phyloP scores from a whole-genome alignment of 2,797 vertebrate genomes.

The Orientallactaga sibirica region DNA sequence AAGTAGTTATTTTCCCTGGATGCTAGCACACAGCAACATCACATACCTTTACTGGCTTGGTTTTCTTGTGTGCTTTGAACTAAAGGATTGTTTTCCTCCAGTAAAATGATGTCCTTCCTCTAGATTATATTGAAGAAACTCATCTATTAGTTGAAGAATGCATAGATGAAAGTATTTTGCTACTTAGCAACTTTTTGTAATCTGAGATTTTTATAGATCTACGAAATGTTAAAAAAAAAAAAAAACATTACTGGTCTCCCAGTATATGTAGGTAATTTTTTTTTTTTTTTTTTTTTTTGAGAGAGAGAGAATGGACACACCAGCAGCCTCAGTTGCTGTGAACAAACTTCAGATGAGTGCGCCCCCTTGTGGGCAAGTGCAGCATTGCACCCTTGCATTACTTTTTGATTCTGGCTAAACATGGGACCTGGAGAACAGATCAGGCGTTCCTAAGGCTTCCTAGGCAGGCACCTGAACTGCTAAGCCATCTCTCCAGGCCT shows the following conservation, averaged over 20 bases:
- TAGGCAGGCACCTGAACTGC: too few species aligned
- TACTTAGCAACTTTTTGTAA: slow-evolving; percentile 61
- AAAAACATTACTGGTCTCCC: not conserved
- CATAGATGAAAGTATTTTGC: slow-evolving; percentile 49
- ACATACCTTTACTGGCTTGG: slow-evolving; percentile 64
- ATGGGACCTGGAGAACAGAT: too few species aligned
- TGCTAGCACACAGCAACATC: slow-evolving; percentile 70
- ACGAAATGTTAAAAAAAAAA: not conserved
- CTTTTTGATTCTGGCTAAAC: too few species aligned
- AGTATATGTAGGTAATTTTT: not conserved
- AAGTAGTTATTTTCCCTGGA: slow-evolving; percentile 69
- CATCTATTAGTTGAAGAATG: slow-evolving; percentile 68
- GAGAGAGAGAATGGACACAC: too few species aligned
- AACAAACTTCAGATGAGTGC: too few species aligned
- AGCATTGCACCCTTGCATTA: too few species aligned
- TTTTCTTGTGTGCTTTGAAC: slow-evolving; percentile 69
- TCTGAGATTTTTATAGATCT: slow-evolving; percentile 45
- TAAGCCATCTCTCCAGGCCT: too few species aligned
- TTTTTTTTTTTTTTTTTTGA: too few species aligned
- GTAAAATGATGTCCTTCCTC: slow-evolving; percentile 63
- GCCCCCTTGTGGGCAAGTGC: too few species aligned
- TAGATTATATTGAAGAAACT: slow-evolving; percentile 41
- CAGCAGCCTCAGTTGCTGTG: too few species aligned
- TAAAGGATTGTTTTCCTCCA: slow-evolving; percentile 62
- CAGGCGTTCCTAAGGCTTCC: too few species aligned